Conservation (phyloP, 2,113 vertebrate species). For the Halichoerus grypus region DNA sequence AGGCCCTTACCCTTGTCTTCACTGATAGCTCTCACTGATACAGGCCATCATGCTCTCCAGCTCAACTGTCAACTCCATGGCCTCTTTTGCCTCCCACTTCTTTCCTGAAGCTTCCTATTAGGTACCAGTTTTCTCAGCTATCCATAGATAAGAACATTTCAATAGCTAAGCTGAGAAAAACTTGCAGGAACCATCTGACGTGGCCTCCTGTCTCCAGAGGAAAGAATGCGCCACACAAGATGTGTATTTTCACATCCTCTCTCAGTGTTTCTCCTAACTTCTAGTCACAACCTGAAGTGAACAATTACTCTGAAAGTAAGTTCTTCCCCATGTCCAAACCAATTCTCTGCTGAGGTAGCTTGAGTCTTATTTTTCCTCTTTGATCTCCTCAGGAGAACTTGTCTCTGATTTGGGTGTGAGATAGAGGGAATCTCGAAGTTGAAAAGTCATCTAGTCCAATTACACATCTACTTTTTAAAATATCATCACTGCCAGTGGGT, state of each 20-base stretch:
- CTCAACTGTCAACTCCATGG: not conserved
- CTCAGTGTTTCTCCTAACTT: not conserved
- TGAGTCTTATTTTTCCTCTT: not conserved
- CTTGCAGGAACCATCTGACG: too few species aligned
- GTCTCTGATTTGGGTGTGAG: not conserved
- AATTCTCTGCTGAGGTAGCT: not conserved
- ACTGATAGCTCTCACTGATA: not conserved
- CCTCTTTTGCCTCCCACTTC: not conserved
- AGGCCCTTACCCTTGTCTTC: not conserved
- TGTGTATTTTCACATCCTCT: not conserved
- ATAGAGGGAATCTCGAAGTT: not conserved
- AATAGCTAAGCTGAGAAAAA: not conserved
- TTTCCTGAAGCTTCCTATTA: not conserved
- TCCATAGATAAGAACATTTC: not conserved
- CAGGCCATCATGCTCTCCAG: not conserved
- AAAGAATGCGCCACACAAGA: not conserved
- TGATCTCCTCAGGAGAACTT: not conserved
- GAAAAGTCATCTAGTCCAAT: not conserved
- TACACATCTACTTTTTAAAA: not conserved
- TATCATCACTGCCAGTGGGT: not conserved
- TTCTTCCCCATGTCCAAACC: not conserved
- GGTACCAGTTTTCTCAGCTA: conserved; percentile 6
- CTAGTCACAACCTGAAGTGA: not conserved
- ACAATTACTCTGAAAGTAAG: not conserved
- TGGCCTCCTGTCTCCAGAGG: not conserved